These are phyloP conservation scores for Villa cingulata DNA, from an alignment of 2,888 invertebrate species.

Conservation along the genomic window DNA sequence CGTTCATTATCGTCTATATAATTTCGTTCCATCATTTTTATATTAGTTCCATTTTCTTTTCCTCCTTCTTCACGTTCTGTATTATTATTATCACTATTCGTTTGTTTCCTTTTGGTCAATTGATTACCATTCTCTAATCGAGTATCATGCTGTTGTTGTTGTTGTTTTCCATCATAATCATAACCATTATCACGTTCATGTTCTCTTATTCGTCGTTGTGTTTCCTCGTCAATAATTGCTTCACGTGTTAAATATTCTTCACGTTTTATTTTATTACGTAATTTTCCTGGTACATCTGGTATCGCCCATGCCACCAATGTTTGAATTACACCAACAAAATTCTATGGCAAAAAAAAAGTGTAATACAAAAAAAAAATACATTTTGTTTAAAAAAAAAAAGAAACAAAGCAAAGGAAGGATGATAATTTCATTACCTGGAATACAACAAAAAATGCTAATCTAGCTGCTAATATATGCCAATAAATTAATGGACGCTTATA, in stretches of 20 bases:
- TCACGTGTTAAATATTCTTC: slow-evolving; percentile 61
- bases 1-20: background rate
- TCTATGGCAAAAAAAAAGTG: slow-evolving; percentile 37
- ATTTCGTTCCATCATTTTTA: background rate
- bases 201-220: slow-evolving; percentile 19
- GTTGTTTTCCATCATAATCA: background rate
- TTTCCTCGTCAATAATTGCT: slow-evolving; percentile 57
- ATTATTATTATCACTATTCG: no score
- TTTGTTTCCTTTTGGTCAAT: no score
- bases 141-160: no score
- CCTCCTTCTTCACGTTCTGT: no score
- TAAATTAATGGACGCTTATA: slow-evolving; percentile 52
- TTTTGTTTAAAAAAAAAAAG: background rate
- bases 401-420: no score
- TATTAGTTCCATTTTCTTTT: background rate
- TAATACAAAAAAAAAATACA: background rate
- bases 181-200: background rate
- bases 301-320: slow-evolving; percentile 61
- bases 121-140: no score
- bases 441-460: slow-evolving; percentile 60
- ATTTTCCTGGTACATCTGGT: slow-evolving; percentile 57
- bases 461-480: slow-evolving; percentile 60
- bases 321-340: slow-evolving; percentile 58
- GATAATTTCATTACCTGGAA: slow-evolving; percentile 52
- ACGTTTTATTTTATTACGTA: slow-evolving; percentile 55